Percentiles rank a stretch among this genome's conserved stretches.
Evolutionary conservation across 2,888 invertebrate genomes (phyloP).

Genomic region (Pterobdella sp.): DNA sequence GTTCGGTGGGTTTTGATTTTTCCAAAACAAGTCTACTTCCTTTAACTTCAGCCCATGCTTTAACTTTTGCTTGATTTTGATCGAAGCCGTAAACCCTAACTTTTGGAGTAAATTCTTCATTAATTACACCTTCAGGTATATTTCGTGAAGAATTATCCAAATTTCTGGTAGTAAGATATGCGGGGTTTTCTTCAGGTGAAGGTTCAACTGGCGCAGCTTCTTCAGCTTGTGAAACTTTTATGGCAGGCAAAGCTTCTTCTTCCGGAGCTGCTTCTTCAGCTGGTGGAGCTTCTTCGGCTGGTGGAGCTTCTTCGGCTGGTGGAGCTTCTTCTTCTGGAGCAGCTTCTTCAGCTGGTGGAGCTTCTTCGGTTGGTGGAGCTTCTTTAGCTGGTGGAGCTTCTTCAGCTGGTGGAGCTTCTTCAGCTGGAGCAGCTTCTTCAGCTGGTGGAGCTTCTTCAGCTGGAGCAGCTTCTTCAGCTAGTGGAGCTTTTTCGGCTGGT

Average conservation of each 20-base stretch:
- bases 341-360: neutral
- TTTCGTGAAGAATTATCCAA: no score
- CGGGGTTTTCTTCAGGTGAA: no score
- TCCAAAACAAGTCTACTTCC: neutral
- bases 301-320: neutral
- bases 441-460: neutral
- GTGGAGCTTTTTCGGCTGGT: neutral
- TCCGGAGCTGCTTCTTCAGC: neutral
- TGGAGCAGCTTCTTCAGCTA: neutral
- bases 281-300: neutral
- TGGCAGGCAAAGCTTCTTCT: neutral
- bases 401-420: conserved; percentile 10
- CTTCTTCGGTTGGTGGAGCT: neutral
- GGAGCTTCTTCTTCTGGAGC: neutral
- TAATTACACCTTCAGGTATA: no score
- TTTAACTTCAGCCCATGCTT: neutral
- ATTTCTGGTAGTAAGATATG: no score
- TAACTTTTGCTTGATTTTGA: neutral
- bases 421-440: neutral
- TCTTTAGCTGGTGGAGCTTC: neutral
- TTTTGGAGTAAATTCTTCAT: no score
- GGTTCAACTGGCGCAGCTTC: conserved; percentile 6
- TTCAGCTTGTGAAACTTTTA: neutral
- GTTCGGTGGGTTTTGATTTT: neutral
- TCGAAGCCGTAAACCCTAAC: no score